Percentiles rank a stretch among this genome's conserved stretches.
phyloP scores from a whole-genome alignment of 2,888 invertebrate genomes.

The Mongoloraphidia duomilia region DNA sequence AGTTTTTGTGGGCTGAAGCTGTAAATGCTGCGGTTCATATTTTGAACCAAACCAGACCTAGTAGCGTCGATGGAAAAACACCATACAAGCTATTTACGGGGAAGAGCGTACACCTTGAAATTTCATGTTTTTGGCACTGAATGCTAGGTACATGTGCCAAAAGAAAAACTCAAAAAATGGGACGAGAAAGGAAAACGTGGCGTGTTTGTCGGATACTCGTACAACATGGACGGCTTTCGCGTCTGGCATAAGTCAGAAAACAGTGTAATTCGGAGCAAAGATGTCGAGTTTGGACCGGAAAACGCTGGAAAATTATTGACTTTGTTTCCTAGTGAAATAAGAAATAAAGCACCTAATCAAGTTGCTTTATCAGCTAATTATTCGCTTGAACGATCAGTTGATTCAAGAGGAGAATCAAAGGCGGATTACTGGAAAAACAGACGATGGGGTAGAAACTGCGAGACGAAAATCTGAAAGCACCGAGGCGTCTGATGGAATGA shows the following conservation, averaged over 20 bases:
- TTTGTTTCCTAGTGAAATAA: slow-evolving; percentile 4
- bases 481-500: neutral
- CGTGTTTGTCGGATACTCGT: slow-evolving; percentile 22
- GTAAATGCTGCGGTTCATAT: slow-evolving; percentile 3
- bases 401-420: neutral
- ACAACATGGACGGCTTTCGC: slow-evolving; percentile 11
- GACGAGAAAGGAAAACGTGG: slow-evolving; percentile 20
- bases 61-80: slow-evolving; percentile 1
- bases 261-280: slow-evolving; percentile 4
- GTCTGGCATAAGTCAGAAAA: slow-evolving; percentile 9
- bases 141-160: slow-evolving; percentile 17
- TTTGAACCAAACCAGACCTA: slow-evolving; percentile 3
- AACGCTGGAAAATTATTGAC: neutral
- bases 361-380: neutral
- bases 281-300: slow-evolving; percentile 11
- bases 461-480: neutral
- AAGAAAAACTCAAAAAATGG: slow-evolving; percentile 18
- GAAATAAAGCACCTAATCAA: neutral
- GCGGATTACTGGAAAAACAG: neutral
- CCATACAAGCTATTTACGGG: slow-evolving; percentile 3
- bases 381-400: neutral
- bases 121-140: slow-evolving; percentile 2
- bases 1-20: slow-evolving; percentile 7
- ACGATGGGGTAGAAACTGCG: neutral
- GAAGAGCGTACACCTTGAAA: neutral